A percentile compares a stretch with the other conserved stretches of the same genome.
Conservation (phyloP, 64 coral and sea anemone genomes). For the Actinia equina region DNA sequence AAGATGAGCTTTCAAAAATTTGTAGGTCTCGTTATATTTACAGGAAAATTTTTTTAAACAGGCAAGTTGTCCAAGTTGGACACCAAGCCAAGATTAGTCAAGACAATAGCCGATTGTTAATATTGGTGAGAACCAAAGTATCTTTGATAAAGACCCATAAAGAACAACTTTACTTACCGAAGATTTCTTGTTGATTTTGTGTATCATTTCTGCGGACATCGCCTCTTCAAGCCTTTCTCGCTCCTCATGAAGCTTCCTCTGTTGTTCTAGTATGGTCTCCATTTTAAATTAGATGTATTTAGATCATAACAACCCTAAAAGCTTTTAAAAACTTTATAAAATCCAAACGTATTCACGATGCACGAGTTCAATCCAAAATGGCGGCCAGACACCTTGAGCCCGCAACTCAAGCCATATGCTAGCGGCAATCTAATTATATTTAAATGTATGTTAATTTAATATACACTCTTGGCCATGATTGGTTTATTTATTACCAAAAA, state of each 20-base stretch:
- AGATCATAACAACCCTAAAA: neutral
- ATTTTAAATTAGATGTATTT: neutral
- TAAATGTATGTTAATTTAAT: slow-evolving; percentile 18
- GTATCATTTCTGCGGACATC: slow-evolving; percentile 75
- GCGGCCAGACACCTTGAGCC: slow-evolving; percentile 9
- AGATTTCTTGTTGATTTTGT: slow-evolving; percentile 84
- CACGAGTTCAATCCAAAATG: slow-evolving; percentile 39
- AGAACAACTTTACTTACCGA: too few relatives aligned
- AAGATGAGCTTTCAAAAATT: too few relatives aligned
- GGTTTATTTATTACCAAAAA: neutral
- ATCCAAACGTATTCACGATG: slow-evolving; percentile 15
- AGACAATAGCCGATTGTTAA: neutral
- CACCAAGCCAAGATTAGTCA: neutral
- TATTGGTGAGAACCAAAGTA: too few relatives aligned
- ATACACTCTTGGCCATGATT: neutral
- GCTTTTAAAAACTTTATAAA: neutral
- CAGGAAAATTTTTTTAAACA: too few relatives aligned
- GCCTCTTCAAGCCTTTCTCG: slow-evolving; percentile 85
- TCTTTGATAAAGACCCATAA: too few relatives aligned
- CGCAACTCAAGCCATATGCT: neutral
- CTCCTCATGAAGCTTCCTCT: slow-evolving; percentile 92
- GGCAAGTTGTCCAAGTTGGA: too few relatives aligned
- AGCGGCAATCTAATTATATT: neutral
- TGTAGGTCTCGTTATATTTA: too few relatives aligned
- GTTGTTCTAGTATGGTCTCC: slow-evolving; percentile 76